phyloP scores from a whole-genome alignment of 1,140 invertebrate genomes.

The Chrysopa pallens region DNA sequence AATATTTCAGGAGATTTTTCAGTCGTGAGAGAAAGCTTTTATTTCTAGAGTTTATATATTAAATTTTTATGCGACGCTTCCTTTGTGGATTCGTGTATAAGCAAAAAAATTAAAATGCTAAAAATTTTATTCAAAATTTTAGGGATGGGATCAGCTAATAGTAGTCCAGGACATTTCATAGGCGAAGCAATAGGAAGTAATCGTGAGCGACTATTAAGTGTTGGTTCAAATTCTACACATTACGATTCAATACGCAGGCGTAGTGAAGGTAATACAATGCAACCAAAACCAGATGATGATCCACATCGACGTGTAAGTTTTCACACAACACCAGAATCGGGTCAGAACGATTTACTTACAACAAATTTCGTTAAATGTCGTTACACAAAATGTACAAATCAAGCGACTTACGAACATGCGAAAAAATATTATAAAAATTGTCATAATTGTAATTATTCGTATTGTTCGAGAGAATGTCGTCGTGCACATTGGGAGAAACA shows the following conservation, averaged over 20 bases:
- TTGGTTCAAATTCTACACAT: conserved; percentile 16
- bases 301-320: conserved; percentile 13
- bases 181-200: conserved; percentile 13
- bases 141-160: conserved; percentile 25
- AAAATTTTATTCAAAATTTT: not conserved
- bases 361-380: conserved; percentile 41
- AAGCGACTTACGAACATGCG: conserved; percentile 41
- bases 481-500: conserved; percentile 82
- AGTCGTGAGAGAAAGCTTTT: too few species aligned
- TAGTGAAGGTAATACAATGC: conserved; percentile 25
- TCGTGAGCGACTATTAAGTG: conserved; percentile 22
- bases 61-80: too few species aligned
- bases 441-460: conserved; percentile 82
- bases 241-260: conserved; percentile 19
- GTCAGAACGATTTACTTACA: conserved; percentile 16
- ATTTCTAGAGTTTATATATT: too few species aligned
- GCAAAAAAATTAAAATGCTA: too few species aligned
- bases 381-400: conserved; percentile 49
- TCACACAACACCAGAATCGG: conserved; percentile 21
- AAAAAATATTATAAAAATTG: conserved; percentile 68
- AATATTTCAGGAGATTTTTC: too few species aligned
- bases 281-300: conserved; percentile 3
- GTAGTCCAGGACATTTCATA: conserved; percentile 15
- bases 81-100: too few species aligned
- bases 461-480: conserved; percentile 69